phyloP scores from a whole-genome alignment of 1,140 invertebrate species.

The Telenomus remus region DNA sequence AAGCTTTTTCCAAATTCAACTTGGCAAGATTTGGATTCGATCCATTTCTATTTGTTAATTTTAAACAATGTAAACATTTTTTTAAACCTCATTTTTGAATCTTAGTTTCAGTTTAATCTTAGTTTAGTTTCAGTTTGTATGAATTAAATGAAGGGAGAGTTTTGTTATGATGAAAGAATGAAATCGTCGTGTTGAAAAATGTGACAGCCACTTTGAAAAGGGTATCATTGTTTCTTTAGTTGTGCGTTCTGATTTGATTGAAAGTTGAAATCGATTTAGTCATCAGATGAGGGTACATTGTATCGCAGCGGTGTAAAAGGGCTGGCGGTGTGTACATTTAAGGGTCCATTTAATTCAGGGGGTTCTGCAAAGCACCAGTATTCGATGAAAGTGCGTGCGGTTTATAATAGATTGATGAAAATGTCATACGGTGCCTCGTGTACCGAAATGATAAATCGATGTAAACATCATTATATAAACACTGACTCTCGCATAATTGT shows the following conservation, averaged over 20 bases:
- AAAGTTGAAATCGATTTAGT: conserved; percentile 28
- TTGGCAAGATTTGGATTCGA: no score
- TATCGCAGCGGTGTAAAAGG: conserved; percentile 25
- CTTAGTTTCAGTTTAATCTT: no score
- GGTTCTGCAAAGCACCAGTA: conserved; percentile 10
- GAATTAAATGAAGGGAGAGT: no score
- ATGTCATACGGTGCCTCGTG: conserved; percentile 25
- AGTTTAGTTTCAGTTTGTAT: no score
- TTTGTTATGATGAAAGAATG: no score
- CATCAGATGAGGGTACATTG: conserved; percentile 25
- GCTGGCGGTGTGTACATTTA: conserved; percentile 24
- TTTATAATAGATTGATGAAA: conserved; percentile 48
- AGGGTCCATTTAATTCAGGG: conserved; percentile 42
- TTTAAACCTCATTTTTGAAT: no score
- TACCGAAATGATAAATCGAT: conserved; percentile 38
- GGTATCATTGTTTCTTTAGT: not conserved
- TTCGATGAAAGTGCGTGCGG: conserved; percentile 27
- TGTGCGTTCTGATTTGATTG: conserved; percentile 25
- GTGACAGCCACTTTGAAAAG: not conserved
- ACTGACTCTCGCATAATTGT: conserved; percentile 22
- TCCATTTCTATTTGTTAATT: no score
- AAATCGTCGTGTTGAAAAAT: not conserved
- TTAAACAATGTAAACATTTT: no score
- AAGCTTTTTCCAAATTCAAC: no score
- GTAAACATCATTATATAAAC: conserved; percentile 35